Evolutionary conservation across 1,140 invertebrate species (phyloP).

Genomic region (Gonioctena quinquepunctata): DNA sequence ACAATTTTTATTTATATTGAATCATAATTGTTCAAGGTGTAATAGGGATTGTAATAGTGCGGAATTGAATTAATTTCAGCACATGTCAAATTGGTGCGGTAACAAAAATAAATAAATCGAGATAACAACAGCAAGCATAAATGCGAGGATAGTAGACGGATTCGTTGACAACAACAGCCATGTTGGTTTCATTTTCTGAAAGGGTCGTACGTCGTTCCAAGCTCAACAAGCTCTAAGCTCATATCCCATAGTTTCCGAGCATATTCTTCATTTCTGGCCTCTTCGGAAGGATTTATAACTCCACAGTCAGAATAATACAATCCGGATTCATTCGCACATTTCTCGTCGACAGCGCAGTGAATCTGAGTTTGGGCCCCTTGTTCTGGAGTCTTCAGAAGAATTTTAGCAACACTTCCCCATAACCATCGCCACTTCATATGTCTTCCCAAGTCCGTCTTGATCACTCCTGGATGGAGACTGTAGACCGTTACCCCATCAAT

Average conservation of each 20-base stretch:
- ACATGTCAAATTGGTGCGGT: too few relatives aligned
- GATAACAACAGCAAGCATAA: too few relatives aligned
- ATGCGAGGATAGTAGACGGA: too few relatives aligned
- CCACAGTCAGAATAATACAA: slow-evolving; percentile 65
- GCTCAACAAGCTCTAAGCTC: slow-evolving; percentile 64
- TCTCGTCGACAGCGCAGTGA: slow-evolving; percentile 75
- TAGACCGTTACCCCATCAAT: slow-evolving; percentile 67
- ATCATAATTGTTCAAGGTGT: too few relatives aligned
- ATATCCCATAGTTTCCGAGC: slow-evolving; percentile 74
- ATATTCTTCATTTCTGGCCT: slow-evolving; percentile 61
- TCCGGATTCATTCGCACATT: slow-evolving; percentile 66
- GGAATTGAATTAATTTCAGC: too few relatives aligned
- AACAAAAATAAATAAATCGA: too few relatives aligned
- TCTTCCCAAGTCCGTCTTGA: slow-evolving; percentile 74
- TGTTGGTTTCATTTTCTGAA: too few relatives aligned
- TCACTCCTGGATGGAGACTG: slow-evolving; percentile 73
- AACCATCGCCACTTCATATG: slow-evolving; percentile 61
- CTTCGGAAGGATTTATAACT: slow-evolving; percentile 51
- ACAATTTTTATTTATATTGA: too few relatives aligned
- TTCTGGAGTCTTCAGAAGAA: slow-evolving; percentile 65
- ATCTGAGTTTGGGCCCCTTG: slow-evolving; percentile 81
- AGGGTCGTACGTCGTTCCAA: slow-evolving; percentile 52
- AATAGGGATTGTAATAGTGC: too few relatives aligned
- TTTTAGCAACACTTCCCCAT: slow-evolving; percentile 40
- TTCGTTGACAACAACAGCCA: too few relatives aligned